A percentile compares a stretch with the other conserved stretches of the same genome.
Evolutionary conservation across 2,888 invertebrate genomes (phyloP).

Genomic region (Tachina grossa): DNA sequence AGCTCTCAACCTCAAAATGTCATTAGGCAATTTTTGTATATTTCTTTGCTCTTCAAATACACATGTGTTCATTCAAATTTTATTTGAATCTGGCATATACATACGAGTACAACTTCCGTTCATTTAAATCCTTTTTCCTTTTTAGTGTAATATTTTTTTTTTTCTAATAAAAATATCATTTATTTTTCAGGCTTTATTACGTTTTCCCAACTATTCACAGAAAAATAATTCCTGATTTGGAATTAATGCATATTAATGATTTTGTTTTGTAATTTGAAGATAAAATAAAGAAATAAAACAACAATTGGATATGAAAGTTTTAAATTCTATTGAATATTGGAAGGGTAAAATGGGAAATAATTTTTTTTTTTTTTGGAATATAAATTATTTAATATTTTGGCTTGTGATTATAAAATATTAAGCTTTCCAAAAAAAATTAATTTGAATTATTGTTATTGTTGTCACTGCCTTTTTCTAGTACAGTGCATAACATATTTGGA

Average conservation of each 20-base stretch:
- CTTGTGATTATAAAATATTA: too few species aligned
- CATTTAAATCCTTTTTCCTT: slow-evolving; percentile 68
- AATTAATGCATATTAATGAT: slow-evolving; percentile 83
- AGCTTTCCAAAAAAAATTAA: too few species aligned
- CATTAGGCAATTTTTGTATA: slow-evolving; percentile 76
- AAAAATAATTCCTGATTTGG: slow-evolving; percentile 79
- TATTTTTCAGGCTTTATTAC: slow-evolving; percentile 49
- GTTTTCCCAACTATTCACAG: slow-evolving; percentile 45
- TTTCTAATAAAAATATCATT: slow-evolving; percentile 72
- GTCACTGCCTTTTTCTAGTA: not conserved
- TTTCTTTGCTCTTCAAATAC: slow-evolving; percentile 24
- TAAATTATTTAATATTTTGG: not conserved
- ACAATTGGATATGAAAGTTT: not conserved
- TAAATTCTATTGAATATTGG: slow-evolving; percentile 21
- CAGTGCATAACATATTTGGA: too few species aligned
- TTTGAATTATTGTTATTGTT: not conserved
- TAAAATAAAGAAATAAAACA: not conserved
- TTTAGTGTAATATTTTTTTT: slow-evolving; percentile 19
- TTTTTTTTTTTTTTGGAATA: not conserved
- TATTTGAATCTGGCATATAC: slow-evolving; percentile 12
- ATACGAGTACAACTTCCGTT: slow-evolving; percentile 59
- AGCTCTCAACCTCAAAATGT: slow-evolving; percentile 81
- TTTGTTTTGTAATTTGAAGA: slow-evolving; percentile 53
- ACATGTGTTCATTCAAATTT: slow-evolving; percentile 39
- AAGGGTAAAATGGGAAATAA: slow-evolving; percentile 29